A percentile compares a stretch with the other conserved stretches of the same genome.
phyloP scores from a whole-genome alignment of 2,113 vertebrate genomes.

The Oceanodroma tethys region DNA sequence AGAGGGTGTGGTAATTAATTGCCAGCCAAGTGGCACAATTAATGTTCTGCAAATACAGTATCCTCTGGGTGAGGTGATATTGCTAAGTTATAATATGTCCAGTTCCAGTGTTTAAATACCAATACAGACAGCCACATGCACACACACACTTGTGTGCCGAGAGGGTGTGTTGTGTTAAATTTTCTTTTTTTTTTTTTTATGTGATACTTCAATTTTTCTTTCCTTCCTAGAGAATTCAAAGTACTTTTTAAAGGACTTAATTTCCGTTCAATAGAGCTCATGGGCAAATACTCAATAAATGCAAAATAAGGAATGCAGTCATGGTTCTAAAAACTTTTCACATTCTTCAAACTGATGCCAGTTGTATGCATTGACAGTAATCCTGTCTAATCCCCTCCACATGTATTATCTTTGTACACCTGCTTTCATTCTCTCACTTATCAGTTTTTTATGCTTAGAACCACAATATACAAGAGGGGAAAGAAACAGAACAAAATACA shows the following conservation, averaged over 20 bases:
- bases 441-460: background rate
- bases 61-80: background rate
- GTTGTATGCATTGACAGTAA: constrained; percentile 11
- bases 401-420: constrained; percentile 20
- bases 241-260: background rate
- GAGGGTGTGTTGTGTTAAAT: background rate
- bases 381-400: constrained; percentile 19
- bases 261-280: background rate
- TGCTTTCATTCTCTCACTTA: constrained; percentile 12
- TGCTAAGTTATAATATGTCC: background rate
- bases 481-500: background rate
- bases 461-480: background rate
- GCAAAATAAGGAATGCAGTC: background rate
- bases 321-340: constrained; percentile 1
- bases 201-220: background rate
- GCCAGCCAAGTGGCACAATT: background rate
- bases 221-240: background rate
- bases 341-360: background rate
- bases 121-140: background rate
- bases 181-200: background rate
- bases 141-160: background rate
- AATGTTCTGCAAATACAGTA: background rate
- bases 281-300: background rate
- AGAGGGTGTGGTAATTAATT: background rate
- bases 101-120: background rate